A percentile compares a stretch with the other conserved stretches of the same genome.
Evolutionary conservation across 2,797 vertebrate species (phyloP).

Genomic region (Acanthurus lineatus): DNA sequence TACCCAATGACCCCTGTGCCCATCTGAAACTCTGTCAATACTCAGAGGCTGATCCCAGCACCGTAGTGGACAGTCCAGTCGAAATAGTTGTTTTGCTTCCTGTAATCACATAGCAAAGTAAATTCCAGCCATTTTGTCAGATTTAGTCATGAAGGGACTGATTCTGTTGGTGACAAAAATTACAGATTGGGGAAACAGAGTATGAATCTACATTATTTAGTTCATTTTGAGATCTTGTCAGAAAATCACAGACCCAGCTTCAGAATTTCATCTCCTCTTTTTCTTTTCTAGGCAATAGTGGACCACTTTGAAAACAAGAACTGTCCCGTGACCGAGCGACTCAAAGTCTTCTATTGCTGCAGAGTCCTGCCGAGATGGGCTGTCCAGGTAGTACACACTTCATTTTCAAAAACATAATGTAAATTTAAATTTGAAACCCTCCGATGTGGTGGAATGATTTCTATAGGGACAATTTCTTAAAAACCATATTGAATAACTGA

Average conservation of each 20-base stretch:
- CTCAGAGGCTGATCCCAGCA: neutral
- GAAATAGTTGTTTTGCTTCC: neutral
- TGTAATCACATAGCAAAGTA: neutral
- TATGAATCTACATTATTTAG: neutral
- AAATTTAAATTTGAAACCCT: neutral
- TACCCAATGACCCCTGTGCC: slow-evolving; percentile 35
- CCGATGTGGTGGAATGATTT: neutral
- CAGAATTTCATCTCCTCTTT: neutral
- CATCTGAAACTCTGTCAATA: slow-evolving; percentile 25
- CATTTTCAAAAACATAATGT: neutral
- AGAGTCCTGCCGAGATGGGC: slow-evolving; percentile 90
- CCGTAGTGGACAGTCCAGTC: neutral
- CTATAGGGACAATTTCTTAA: neutral
- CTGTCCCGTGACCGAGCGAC: slow-evolving; percentile 88
- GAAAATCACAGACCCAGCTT: neutral
- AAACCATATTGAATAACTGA: no score
- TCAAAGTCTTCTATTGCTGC: slow-evolving; percentile 96
- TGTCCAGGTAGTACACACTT: slow-evolving; percentile 87
- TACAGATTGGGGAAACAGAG: neutral
- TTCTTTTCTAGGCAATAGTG: slow-evolving; percentile 83
- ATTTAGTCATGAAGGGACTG: neutral
- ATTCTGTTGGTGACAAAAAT: neutral
- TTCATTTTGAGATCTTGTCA: neutral
- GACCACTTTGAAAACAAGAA: slow-evolving; percentile 91
- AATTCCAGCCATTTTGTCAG: no score